These are phyloP conservation scores for Okamejei kenojei DNA, from an alignment of 2,797 vertebrate species.

Conservation along the genomic window DNA sequence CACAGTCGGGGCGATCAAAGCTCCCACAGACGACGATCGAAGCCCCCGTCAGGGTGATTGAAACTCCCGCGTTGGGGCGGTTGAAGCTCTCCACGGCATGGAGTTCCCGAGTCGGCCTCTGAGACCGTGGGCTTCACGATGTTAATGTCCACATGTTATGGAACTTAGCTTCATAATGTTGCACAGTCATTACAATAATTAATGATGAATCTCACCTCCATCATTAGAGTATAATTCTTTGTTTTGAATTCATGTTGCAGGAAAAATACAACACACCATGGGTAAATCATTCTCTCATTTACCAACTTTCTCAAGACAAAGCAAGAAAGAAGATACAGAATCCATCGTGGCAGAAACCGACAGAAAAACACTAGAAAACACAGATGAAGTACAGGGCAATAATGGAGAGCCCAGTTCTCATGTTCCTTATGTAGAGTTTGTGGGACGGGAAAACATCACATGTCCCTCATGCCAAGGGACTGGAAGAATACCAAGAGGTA, in stretches of 20 bases:
- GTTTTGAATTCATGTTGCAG: constrained; percentile 15
- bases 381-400: constrained; percentile 52
- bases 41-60: too few species aligned
- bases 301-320: neutral
- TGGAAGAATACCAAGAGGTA: constrained; percentile 71
- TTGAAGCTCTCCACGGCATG: too few species aligned
- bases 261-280: constrained; percentile 43
- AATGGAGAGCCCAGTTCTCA: constrained; percentile 13
- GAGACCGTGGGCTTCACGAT: too few species aligned
- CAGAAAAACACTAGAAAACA: constrained; percentile 39
- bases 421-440: constrained; percentile 37
- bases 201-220: neutral
- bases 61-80: too few species aligned
- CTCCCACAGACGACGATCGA: too few species aligned
- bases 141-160: too few species aligned
- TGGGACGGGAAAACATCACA: constrained; percentile 45
- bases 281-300: constrained; percentile 42
- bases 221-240: neutral
- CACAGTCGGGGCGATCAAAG: too few species aligned
- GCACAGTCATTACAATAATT: neutral
- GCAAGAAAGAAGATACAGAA: constrained; percentile 42
- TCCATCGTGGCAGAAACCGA: constrained; percentile 39
- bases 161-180: neutral
- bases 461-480: constrained; percentile 77
- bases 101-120: too few species aligned